These are phyloP conservation scores for Cyclopterus lumpus DNA, from an alignment of 2,797 vertebrate genomes.

Conservation along the genomic window DNA sequence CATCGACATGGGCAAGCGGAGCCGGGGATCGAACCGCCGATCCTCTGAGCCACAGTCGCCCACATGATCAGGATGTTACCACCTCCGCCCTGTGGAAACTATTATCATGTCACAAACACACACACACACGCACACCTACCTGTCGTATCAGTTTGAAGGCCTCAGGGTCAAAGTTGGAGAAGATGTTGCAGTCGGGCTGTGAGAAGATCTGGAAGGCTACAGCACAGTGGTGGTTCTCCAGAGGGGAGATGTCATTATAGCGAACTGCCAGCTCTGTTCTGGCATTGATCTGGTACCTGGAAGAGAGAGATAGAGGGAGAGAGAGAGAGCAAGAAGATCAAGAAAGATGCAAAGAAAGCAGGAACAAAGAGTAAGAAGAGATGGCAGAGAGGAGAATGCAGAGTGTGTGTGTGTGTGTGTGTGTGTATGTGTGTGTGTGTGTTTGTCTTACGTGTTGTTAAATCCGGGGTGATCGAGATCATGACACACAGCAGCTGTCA, in stretches of 20 bases:
- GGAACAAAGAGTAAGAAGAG: not conserved
- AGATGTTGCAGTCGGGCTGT: constrained; percentile 93
- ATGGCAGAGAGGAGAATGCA: too few species aligned
- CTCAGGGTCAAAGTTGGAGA: constrained; percentile 87
- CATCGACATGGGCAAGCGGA: too few species aligned
- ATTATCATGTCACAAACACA: not conserved
- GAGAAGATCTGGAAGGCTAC: constrained; percentile 93
- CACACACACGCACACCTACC: constrained; percentile 70
- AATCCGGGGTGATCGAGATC: constrained; percentile 94
- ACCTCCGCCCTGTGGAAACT: too few species aligned
- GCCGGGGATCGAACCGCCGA: too few species aligned
- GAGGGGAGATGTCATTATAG: constrained; percentile 94
- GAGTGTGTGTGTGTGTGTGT: not conserved
- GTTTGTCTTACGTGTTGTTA: constrained; percentile 90
- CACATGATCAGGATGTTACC: too few species aligned
- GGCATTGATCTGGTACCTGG: constrained; percentile 94
- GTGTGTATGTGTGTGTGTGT: not conserved
- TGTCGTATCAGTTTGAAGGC: constrained; percentile 92
- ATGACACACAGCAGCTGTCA: constrained; percentile 94
- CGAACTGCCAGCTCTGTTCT: constrained; percentile 92
- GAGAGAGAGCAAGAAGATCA: not conserved
- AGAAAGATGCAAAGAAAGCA: not conserved
- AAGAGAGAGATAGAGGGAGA: not conserved
- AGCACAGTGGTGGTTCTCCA: constrained; percentile 96
- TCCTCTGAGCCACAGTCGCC: too few species aligned